Conservation (phyloP, 1,140 invertebrate genomes). For the Aporrectodea caliginosa region DNA sequence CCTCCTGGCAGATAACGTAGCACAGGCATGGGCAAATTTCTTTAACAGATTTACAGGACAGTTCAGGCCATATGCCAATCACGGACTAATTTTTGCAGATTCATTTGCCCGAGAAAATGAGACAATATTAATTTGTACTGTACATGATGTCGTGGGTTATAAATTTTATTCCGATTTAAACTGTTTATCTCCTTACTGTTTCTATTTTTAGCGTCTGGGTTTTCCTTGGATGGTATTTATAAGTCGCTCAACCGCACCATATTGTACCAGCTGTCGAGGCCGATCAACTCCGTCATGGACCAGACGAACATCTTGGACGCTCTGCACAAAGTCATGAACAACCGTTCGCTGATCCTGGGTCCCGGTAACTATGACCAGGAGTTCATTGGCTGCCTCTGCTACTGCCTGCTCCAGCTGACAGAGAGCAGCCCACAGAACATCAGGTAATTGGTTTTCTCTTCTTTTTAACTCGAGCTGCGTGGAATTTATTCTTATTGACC, state of each 20-base stretch:
- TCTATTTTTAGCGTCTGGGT: conserved; percentile 43
- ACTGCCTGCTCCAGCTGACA: conserved; percentile 89
- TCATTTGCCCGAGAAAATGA: too few species aligned
- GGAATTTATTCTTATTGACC: too few species aligned
- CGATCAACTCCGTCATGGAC: conserved; percentile 73
- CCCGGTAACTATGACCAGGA: conserved; percentile 90
- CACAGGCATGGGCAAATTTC: too few species aligned
- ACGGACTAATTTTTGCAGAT: too few species aligned
- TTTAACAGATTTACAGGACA: too few species aligned
- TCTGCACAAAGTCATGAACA: conserved; percentile 85
- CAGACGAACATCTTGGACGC: conserved; percentile 89
- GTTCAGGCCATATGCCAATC: too few species aligned
- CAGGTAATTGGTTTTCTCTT: conserved; percentile 59
- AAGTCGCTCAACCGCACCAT: conserved; percentile 91
- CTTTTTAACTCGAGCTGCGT: too few species aligned
- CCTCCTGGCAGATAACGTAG: too few species aligned
- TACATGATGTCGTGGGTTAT: too few species aligned
- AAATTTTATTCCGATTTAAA: neutral
- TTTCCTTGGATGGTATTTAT: conserved; percentile 73
- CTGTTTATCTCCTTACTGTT: neutral
- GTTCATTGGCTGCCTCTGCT: conserved; percentile 91
- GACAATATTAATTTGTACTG: too few species aligned
- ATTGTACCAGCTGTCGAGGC: conserved; percentile 84
- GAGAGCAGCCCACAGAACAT: conserved; percentile 79
- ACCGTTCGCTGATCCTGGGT: conserved; percentile 79